Conservation (phyloP, 2,113 vertebrate genomes). For the Clarias magur region DNA sequence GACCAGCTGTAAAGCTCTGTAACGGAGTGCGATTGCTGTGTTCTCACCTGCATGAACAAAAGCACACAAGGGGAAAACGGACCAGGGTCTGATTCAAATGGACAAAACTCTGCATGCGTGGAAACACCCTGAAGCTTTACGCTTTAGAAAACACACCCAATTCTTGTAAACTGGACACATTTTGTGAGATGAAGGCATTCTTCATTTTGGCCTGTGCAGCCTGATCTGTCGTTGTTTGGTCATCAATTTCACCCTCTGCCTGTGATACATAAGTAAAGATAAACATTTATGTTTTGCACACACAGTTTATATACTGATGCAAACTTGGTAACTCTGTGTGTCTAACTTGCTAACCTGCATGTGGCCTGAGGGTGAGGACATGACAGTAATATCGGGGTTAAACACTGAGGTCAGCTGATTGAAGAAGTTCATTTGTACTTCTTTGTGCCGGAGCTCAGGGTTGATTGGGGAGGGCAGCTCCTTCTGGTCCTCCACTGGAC, state of each 20-base stretch:
- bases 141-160: constrained; percentile 78
- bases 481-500: constrained; percentile 95
- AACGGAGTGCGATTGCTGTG: background rate
- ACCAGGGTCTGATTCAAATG: background rate
- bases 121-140: background rate
- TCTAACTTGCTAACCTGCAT: constrained; percentile 75
- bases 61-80: background rate
- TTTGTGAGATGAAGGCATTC: constrained; percentile 96
- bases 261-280: constrained; percentile 51
- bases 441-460: constrained; percentile 92
- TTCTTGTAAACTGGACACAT: constrained; percentile 96
- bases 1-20: background rate
- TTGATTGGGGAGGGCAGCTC: constrained; percentile 87
- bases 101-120: background rate
- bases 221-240: constrained; percentile 84
- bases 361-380: constrained; percentile 75
- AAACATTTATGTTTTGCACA: background rate
- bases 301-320: background rate
- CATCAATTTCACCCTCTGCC: constrained; percentile 89
- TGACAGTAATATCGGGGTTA: constrained; percentile 84
- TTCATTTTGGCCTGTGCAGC: constrained; percentile 89
- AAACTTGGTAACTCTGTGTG: background rate
- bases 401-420: constrained; percentile 97
- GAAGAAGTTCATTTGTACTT: constrained; percentile 98
- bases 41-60: background rate